Evolutionary conservation across 1,140 invertebrate species (phyloP), one percentile per base, ranked within the genome.

Genomic region (Teleogryllus occipitalis): DNA sequence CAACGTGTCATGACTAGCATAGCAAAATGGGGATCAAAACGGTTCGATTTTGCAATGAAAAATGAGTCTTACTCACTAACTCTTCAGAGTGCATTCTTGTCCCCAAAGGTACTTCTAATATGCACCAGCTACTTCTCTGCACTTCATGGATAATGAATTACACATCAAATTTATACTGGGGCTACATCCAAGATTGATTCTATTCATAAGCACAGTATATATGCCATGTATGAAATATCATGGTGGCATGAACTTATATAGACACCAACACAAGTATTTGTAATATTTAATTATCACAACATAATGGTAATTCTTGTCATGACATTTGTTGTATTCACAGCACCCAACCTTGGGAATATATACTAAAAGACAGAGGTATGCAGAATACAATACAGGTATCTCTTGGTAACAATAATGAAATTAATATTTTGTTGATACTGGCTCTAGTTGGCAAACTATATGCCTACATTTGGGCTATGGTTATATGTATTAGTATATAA

Each of bases 381-480:
- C 54, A 77, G 76, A 77, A 46, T 77, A 77, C 46, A 77, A 77
- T 77, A 77, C 54, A 65, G 54, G 54, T 65, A 65, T 65, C 47
- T 54, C 27, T 75, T 74, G 22, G 49, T 74, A n/a, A 74, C 73
- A 79, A 75, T 79, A 74, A 79, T 73, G 73, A 79, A 79, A 21
- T 79, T 54, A 79, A 79, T 46, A 14, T 75, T 79, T 79, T 74
- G 73, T 75, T n/a, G 15, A 65, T 65, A 75, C 47, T 47, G 74
- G 73, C 78, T 79, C 78, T 79, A 79, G 78, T 46, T 79, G 78
- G 65, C 78, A 79, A 73, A 39, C 78, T 80, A 74, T 80, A 74
- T 73, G 14, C 77, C 76, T 75, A 78, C 54, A 47, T 73, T 73
- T 80, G 46, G 76, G 74, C 48, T 78, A 76, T 78, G 65, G 48